Percentiles rank a stretch among this genome's conserved stretches.
Conservation (phyloP, 2,113 vertebrate genomes). For the Rhinichthys klamathensis region DNA sequence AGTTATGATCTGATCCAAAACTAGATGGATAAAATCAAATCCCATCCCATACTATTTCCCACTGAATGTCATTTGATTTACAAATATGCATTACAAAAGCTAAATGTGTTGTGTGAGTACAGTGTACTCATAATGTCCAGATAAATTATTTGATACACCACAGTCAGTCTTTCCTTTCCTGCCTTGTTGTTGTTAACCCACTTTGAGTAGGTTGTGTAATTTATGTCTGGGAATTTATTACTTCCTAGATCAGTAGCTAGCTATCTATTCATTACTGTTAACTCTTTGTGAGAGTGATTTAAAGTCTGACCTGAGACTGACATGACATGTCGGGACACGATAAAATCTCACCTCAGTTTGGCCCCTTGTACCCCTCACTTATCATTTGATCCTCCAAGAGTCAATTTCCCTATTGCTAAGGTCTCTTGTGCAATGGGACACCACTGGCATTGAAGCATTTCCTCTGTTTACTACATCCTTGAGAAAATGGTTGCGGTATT, state of each 20-base stretch:
- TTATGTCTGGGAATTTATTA: slow-evolving; percentile 5
- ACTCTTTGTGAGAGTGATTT: slow-evolving; percentile 33
- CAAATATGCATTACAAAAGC: not conserved
- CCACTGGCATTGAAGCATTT: slow-evolving; percentile 25
- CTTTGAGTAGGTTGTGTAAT: not conserved
- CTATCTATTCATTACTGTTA: slow-evolving; percentile 16
- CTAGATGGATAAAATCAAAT: not conserved
- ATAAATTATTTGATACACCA: not conserved
- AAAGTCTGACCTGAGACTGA: slow-evolving; percentile 45
- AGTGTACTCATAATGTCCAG: not conserved
- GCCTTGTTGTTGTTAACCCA: slow-evolving; percentile 11
- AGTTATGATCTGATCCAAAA: not conserved
- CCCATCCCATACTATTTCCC: not conserved
- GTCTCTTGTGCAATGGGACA: slow-evolving; percentile 22
- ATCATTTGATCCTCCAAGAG: slow-evolving; percentile 7
- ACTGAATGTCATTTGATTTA: not conserved
- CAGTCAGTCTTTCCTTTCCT: not conserved
- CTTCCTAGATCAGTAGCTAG: slow-evolving; percentile 34
- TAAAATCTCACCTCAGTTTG: slow-evolving; percentile 55
- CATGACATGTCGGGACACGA: slow-evolving; percentile 25
- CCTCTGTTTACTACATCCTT: slow-evolving; percentile 55
- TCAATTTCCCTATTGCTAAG: not conserved
- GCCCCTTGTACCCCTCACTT: slow-evolving; percentile 14
- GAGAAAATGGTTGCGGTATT: slow-evolving; percentile 56
- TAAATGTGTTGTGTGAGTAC: not conserved